Conservation (phyloP, 2,113 vertebrate genomes). For the Benitochromis conjunctus region DNA sequence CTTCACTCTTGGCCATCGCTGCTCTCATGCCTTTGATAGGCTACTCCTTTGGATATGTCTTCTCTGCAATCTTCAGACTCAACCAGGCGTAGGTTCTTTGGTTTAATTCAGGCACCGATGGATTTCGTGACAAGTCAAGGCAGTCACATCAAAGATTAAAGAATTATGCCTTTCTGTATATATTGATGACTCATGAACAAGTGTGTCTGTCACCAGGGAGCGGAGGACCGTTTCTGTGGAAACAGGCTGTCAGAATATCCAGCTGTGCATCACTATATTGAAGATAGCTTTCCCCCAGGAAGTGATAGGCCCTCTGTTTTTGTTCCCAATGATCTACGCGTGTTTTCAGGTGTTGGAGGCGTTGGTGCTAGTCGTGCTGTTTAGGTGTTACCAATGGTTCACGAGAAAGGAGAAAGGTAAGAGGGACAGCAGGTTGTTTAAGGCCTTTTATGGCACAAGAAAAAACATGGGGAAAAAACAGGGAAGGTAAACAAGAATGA, state of each 20-base stretch:
- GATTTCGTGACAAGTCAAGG: neutral
- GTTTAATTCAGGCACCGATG: neutral
- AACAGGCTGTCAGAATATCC: conserved; percentile 81
- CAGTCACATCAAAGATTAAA: neutral
- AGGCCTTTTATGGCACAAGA: neutral
- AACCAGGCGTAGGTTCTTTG: conserved; percentile 59
- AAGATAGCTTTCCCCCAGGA: conserved; percentile 71
- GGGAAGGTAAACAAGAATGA: neutral
- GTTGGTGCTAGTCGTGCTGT: conserved; percentile 59
- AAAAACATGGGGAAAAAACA: neutral
- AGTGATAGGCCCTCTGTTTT: conserved; percentile 69
- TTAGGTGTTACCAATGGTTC: conserved; percentile 59
- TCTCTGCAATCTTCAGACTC: conserved; percentile 74
- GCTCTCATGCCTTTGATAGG: conserved; percentile 79
- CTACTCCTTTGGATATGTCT: conserved; percentile 75
- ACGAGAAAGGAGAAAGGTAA: conserved; percentile 23
- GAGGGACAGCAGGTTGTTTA: neutral
- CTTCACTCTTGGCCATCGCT: conserved; percentile 68
- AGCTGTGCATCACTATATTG: conserved; percentile 75
- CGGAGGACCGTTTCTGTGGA: conserved; percentile 76
- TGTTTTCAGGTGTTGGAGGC: conserved; percentile 74
- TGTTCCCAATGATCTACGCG: conserved; percentile 77
- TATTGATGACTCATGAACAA: neutral
- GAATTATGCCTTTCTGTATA: neutral
- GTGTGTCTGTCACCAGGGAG: conserved; percentile 55